phyloP scores from a whole-genome alignment of 2,113 vertebrate species.

The Phaethornis superciliosus region DNA sequence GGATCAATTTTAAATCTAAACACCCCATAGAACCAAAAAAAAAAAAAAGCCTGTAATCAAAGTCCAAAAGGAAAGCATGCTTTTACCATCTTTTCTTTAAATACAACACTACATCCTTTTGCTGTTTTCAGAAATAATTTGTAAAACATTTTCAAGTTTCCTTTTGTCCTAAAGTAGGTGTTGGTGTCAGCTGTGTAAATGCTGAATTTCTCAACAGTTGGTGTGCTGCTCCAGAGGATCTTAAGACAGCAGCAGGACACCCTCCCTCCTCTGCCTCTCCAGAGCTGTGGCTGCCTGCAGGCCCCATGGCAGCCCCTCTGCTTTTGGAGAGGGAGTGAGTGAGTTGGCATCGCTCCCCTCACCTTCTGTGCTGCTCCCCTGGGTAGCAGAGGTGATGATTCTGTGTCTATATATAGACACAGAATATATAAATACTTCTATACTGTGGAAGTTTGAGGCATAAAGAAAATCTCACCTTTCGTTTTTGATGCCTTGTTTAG shows the following conservation, averaged over 20 bases:
- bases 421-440: background rate
- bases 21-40: background rate
- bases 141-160: background rate
- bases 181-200: fast-evolving
- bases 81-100: background rate
- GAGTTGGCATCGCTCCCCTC: background rate
- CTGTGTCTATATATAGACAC: no score
- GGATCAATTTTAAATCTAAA: background rate
- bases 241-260: background rate
- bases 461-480: background rate
- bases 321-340: no score
- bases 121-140: background rate
- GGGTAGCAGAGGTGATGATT: background rate
- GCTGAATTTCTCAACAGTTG: background rate
- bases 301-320: fast-evolving
- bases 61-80: background rate
- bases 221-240: background rate
- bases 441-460: background rate
- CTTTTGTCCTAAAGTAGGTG: background rate
- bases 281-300: background rate
- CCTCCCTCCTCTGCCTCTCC: no score
- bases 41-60: background rate
- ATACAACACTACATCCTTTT: background rate
- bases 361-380: fast-evolving
- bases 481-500: background rate